A percentile compares a stretch with the other conserved stretches of the same genome.
Conservation (phyloP, 2,797 vertebrate genomes). For the Schizothorax lantsangensis region DNA sequence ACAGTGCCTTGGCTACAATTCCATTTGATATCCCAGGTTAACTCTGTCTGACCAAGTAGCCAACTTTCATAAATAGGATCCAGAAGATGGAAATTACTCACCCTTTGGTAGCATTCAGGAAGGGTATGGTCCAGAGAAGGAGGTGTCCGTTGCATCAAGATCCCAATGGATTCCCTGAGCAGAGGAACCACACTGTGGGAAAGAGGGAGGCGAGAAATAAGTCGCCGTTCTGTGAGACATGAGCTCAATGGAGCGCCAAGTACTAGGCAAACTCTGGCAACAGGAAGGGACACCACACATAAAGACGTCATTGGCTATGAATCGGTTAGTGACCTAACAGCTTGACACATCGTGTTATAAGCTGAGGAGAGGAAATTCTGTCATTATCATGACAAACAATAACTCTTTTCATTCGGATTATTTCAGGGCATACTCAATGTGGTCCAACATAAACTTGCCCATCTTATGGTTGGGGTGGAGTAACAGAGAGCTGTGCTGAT, state of each 20-base stretch:
- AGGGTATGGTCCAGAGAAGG: constrained; percentile 86
- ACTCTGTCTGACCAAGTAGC: not conserved
- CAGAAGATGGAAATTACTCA: constrained; percentile 20
- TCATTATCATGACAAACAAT: constrained; percentile 18
- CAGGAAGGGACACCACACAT: constrained; percentile 7
- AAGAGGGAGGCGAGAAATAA: constrained; percentile 36
- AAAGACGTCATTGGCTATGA: constrained; percentile 9
- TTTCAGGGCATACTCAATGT: constrained; percentile 4
- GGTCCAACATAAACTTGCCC: constrained; percentile 12
- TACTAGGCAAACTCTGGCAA: constrained; percentile 16
- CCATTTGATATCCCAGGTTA: not conserved
- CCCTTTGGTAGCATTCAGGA: constrained; percentile 95
- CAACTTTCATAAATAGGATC: not conserved
- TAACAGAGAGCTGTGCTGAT: not conserved
- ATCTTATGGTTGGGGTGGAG: constrained; percentile 15
- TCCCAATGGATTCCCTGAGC: constrained; percentile 92
- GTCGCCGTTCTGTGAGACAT: constrained; percentile 8
- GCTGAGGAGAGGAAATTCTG: constrained; percentile 12
- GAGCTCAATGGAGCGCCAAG: not conserved
- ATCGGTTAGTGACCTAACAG: not conserved
- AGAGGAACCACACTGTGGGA: constrained; percentile 90
- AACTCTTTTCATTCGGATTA: not conserved
- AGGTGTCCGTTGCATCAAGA: constrained; percentile 97
- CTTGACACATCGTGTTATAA: not conserved
- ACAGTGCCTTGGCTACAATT: not conserved